Evolutionary conservation across 2,797 vertebrate genomes (phyloP), one percentile per base, ranked within the genome.

Genomic region (Tenualosa thibaudeaui): DNA sequence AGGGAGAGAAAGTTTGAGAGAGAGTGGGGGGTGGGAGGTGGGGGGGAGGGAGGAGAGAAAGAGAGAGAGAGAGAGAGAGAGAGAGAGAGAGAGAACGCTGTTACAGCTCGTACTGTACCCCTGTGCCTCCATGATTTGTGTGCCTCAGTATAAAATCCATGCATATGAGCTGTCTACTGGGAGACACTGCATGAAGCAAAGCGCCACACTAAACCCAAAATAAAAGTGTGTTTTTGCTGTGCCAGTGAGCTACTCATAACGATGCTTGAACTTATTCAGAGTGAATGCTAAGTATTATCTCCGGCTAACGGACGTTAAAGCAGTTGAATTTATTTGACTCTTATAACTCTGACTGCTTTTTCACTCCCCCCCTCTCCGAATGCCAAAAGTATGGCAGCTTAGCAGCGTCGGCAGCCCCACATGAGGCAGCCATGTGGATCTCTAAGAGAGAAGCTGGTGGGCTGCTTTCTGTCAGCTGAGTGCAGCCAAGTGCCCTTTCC

Each of bases 321-420:
- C 68, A 75, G 68, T 40, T 78, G 40, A 78, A 78, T 78, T 78
- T 17, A 78, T 78, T 78, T 78, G 37, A 78, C 71, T 43, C 40
- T 43, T 22, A 78, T 78, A 17, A 78, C 40, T 46, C 71, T 24
- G 37, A 17, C 15, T 17, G 71, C 37, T 5, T 43, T 68, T 75
- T 12, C 65, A 15, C 31, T 0, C 71, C 17, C 58, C 71, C 37
- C 31, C 31, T 37, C 15, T 46, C 71, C 22, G 26, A 40, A 71
- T 71, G 65, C 65, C 65, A 71, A 37, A 71, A 31, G 5, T 37
- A 26, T 71, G 65, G 26, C 65, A 37, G 65, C 3, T 12, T 4
- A 31, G 37, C 17, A 6, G 17, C 22, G 40, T 40, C 71, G 8
- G 26, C 68, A 5, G 37, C 5, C 31, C 31, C 13, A 37, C 37